Conservation (phyloP, 2,797 vertebrate species). For the Alectoris magna region DNA sequence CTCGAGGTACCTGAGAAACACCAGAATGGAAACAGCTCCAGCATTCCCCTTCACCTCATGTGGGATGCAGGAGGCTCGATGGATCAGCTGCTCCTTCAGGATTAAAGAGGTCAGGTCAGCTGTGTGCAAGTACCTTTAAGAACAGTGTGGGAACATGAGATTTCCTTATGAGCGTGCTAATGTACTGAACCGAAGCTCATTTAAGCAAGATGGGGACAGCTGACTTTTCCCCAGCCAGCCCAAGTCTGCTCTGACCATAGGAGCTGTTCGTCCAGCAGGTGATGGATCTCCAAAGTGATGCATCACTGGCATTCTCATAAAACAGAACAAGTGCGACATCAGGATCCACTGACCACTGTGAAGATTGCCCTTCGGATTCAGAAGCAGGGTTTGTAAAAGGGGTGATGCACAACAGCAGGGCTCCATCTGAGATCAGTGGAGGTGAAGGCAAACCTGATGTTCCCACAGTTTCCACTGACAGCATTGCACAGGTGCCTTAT, state of each 20-base stretch:
- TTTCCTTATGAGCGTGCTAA: constrained; percentile 32
- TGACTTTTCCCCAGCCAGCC: background rate
- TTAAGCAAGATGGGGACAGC: constrained; percentile 2
- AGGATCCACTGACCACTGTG: background rate
- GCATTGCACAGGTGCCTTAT: fast-evolving
- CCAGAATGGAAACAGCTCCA: background rate
- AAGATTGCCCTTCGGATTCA: constrained; percentile 35
- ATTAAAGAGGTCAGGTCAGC: constrained; percentile 66
- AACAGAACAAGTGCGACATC: background rate
- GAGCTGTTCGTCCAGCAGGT: background rate
- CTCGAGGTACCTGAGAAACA: constrained; percentile 40
- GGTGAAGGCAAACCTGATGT: background rate
- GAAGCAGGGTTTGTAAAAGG: background rate
- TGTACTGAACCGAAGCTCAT: constrained; percentile 43
- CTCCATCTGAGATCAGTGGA: background rate
- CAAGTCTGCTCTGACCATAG: background rate
- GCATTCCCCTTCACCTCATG: background rate
- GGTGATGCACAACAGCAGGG: background rate
- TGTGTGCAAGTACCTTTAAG: constrained; percentile 28
- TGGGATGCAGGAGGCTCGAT: constrained; percentile 32
- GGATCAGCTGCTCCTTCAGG: constrained; percentile 56
- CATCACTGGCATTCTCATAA: constrained; percentile 34
- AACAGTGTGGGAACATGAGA: constrained; percentile 45
- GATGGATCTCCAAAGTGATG: background rate
- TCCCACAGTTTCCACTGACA: fast-evolving